Percentiles rank a stretch among this genome's conserved stretches.
Conservation (phyloP, 2,797 vertebrate genomes). For the Borostomias antarcticus region DNA sequence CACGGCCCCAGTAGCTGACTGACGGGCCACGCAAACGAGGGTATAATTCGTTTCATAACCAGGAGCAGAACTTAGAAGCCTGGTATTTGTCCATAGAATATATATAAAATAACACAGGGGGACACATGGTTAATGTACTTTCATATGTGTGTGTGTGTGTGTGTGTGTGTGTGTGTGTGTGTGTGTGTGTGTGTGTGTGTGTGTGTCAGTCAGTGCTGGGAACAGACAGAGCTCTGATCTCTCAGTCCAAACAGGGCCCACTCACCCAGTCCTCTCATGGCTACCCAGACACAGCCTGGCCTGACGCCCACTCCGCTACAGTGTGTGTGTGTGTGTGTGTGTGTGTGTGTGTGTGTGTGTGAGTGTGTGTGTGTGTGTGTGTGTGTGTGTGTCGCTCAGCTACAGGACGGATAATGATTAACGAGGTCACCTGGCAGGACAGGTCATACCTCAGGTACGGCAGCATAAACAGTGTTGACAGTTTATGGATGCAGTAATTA, state of each 20-base stretch:
- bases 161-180: conserved; percentile 1
- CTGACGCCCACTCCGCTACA: too few species aligned
- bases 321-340: conserved; percentile 1
- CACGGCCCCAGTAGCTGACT: too few species aligned
- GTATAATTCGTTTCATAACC: too few species aligned
- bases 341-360: neutral
- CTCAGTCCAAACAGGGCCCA: neutral
- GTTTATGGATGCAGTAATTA: too few species aligned
- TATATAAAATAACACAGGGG: conserved; percentile 1
- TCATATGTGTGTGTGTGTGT: neutral
- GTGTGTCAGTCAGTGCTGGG: conserved; percentile 6
- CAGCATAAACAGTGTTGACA: neutral
- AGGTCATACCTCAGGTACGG: neutral
- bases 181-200: conserved; percentile 8
- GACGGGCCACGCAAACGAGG: too few species aligned
- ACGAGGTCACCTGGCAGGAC: neutral
- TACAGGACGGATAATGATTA: conserved; percentile 15
- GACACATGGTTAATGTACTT: neutral
- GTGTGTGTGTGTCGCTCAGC: conserved; percentile 31
- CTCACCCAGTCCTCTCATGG: conserved; percentile 2
- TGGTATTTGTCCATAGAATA: conserved; percentile 13
- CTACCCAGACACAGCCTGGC: conserved; percentile 12
- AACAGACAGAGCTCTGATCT: neutral
- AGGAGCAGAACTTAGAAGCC: too few species aligned
- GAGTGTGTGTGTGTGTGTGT: conserved; percentile 8